Evolutionary conservation across 2,888 invertebrate species (phyloP).

Genomic region (Apotomis capreana): DNA sequence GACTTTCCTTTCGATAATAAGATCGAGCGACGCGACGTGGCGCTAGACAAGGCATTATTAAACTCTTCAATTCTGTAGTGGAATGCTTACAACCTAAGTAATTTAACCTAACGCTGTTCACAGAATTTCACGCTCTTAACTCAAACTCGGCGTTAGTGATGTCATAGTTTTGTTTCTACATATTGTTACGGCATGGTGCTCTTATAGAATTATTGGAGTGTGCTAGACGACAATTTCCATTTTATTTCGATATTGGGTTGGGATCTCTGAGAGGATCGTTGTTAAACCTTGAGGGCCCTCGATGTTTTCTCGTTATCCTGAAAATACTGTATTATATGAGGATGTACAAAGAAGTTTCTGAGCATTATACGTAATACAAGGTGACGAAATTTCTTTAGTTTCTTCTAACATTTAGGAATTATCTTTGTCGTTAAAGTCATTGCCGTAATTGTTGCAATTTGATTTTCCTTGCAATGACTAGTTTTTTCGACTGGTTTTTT

Average conservation of each 20-base stretch:
- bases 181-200: conserved; percentile 8
- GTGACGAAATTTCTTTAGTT: conserved; percentile 9
- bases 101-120: neutral
- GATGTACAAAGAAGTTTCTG: conserved; percentile 35
- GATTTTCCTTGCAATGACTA: neutral
- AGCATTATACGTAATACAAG: conserved; percentile 3
- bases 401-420: conserved; percentile 13
- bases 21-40: conserved; percentile 54
- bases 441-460: conserved; percentile 5
- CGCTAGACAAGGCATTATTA: conserved; percentile 42
- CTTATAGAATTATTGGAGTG: conserved; percentile 17
- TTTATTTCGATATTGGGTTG: conserved; percentile 44
- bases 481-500: neutral
- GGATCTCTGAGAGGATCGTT: conserved; percentile 54
- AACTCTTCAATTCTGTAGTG: conserved; percentile 9
- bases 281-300: conserved; percentile 58
- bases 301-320: conserved; percentile 55
- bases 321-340: conserved; percentile 45
- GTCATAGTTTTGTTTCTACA: conserved; percentile 12
- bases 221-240: conserved; percentile 26
- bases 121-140: neutral
- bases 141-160: neutral
- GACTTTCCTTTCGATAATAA: conserved; percentile 64
- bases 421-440: conserved; percentile 13
- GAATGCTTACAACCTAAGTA: neutral